A percentile compares a stretch with the other conserved stretches of the same genome.
phyloP scores from a whole-genome alignment of 2,888 invertebrate species.

The Ptychoptera albimana region DNA sequence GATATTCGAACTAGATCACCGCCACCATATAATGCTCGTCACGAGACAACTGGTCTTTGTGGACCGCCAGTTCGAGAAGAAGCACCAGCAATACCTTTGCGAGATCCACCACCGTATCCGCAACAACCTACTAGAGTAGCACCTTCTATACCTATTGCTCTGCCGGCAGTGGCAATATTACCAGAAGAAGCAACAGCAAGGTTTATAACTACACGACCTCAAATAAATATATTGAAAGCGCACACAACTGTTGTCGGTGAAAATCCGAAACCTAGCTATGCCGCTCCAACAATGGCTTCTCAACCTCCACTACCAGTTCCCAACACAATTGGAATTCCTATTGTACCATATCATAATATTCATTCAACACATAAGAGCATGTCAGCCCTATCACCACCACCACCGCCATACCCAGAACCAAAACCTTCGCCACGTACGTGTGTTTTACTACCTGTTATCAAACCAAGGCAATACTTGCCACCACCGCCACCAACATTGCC shows the following conservation, averaged over 20 bases:
- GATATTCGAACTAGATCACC: conserved; percentile 34
- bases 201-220: conserved; percentile 60
- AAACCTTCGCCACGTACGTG: conserved; percentile 35
- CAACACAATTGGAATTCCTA: conserved; percentile 27
- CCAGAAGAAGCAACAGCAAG: conserved; percentile 58
- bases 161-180: conserved; percentile 31
- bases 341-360: conserved; percentile 34
- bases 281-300: conserved; percentile 27
- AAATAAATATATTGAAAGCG: conserved; percentile 60
- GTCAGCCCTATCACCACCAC: conserved; percentile 34
- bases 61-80: conserved; percentile 22
- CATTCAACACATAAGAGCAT: conserved; percentile 46
- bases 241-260: conserved; percentile 53
- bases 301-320: conserved; percentile 16
- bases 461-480: conserved; percentile 40
- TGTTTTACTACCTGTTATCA: conserved; percentile 43
- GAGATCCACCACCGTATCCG: conserved; percentile 54
- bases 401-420: conserved; percentile 32
- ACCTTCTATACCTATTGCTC: conserved; percentile 17
- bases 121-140: conserved; percentile 15
- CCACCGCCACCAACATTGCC: conserved; percentile 52
- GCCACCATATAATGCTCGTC: conserved; percentile 51
- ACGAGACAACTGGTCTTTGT: conserved; percentile 37
- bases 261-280: conserved; percentile 42
- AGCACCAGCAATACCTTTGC: conserved; percentile 22